Conservation (phyloP, 2,113 vertebrate genomes). For the Puntigrus tetrazona region DNA sequence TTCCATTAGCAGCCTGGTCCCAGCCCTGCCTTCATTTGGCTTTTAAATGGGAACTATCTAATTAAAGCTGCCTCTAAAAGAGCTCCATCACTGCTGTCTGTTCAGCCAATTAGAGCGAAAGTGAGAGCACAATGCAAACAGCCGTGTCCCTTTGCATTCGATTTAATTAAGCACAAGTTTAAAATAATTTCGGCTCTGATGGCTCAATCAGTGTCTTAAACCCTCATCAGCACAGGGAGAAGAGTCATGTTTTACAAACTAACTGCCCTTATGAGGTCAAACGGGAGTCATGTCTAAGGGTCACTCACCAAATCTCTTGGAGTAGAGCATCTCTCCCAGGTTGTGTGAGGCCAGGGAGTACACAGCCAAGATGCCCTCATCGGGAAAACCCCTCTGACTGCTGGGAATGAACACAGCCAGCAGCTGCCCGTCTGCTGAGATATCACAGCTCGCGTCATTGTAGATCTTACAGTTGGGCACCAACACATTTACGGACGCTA, state of each 20-base stretch:
- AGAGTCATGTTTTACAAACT: background rate
- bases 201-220: slow-evolving; percentile 32
- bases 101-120: slow-evolving; percentile 28
- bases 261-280: background rate
- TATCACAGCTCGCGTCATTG: slow-evolving; percentile 98
- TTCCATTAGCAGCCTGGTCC: slow-evolving; percentile 32
- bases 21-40: slow-evolving; percentile 10
- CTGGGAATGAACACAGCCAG: slow-evolving; percentile 98
- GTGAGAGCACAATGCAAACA: slow-evolving; percentile 5
- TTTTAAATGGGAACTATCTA: slow-evolving; percentile 30
- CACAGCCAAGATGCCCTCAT: slow-evolving; percentile 95
- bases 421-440: slow-evolving; percentile 94
- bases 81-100: slow-evolving; percentile 24
- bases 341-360: slow-evolving; percentile 98
- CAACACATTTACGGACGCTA: slow-evolving; percentile 94
- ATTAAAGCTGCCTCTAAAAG: slow-evolving; percentile 35
- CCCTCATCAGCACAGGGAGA: background rate
- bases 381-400: slow-evolving; percentile 94
- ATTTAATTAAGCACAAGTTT: slow-evolving; percentile 24
- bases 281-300: background rate
- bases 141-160: background rate
- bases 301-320: slow-evolving; percentile 92
- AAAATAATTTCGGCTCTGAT: slow-evolving; percentile 26
- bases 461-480: slow-evolving; percentile 99
- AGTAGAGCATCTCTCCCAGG: slow-evolving; percentile 97